Evolutionary conservation across 2,113 vertebrate genomes (phyloP).

Genomic region (Dolichallabes microphthalmus): DNA sequence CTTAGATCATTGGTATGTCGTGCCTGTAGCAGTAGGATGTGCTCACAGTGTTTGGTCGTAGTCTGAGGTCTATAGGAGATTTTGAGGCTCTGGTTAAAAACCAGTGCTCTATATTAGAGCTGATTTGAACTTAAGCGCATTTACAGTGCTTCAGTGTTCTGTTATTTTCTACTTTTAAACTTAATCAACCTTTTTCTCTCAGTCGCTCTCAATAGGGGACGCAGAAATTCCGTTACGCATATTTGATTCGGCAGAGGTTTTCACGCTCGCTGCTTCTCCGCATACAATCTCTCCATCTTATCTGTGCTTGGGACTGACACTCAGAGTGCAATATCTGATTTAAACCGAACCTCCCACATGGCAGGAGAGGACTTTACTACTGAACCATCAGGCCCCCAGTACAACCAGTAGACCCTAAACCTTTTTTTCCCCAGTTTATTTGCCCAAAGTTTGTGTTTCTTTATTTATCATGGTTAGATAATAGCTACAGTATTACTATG

Average conservation of each 20-base stretch:
- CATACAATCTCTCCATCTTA: too few species aligned
- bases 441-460: background rate
- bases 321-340: too few species aligned
- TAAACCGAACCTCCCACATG: too few species aligned
- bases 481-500: background rate
- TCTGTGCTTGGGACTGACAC: too few species aligned
- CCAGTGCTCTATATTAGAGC: constrained; percentile 53
- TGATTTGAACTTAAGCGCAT: constrained; percentile 33
- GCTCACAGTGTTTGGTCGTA: background rate
- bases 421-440: background rate
- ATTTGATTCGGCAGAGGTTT: too few species aligned
- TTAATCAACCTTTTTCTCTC: background rate
- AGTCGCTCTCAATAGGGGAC: too few species aligned
- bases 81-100: background rate
- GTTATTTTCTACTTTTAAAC: background rate
- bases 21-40: background rate
- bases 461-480: background rate
- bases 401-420: too few species aligned
- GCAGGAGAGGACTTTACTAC: too few species aligned
- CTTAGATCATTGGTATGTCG: background rate
- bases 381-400: too few species aligned
- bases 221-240: too few species aligned
- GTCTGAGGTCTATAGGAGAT: background rate
- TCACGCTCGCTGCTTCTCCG: too few species aligned
- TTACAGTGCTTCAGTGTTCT: constrained; percentile 33